These are phyloP conservation scores for Antennarius striatus DNA, from an alignment of 2,113 vertebrate genomes.

Conservation along the genomic window DNA sequence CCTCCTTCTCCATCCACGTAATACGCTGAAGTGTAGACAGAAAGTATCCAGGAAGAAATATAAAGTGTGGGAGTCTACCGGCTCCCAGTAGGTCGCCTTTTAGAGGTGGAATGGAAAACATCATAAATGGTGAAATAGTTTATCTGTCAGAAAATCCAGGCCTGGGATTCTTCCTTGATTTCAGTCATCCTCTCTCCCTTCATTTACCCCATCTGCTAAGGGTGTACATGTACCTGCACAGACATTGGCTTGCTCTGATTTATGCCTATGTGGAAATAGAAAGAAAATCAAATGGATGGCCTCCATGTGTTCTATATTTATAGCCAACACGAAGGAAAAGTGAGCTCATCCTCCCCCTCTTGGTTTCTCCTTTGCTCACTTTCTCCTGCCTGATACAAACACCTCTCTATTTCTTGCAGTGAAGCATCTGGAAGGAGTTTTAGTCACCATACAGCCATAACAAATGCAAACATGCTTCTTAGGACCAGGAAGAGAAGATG, in stretches of 20 bases:
- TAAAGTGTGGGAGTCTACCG: slow-evolving; percentile 44
- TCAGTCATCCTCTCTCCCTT: slow-evolving; percentile 38
- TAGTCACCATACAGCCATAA: slow-evolving; percentile 58
- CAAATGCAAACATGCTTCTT: slow-evolving; percentile 43
- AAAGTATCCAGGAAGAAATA: slow-evolving; percentile 46
- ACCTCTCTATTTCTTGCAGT: slow-evolving; percentile 36
- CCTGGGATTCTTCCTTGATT: slow-evolving; percentile 55
- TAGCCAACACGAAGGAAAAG: slow-evolving; percentile 78
- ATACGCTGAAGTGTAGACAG: slow-evolving; percentile 29
- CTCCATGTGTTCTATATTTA: slow-evolving; percentile 82
- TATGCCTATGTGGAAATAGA: slow-evolving; percentile 64
- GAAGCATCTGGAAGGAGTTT: slow-evolving; percentile 76
- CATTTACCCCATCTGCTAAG: slow-evolving; percentile 52
- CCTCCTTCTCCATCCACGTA: slow-evolving; percentile 29
- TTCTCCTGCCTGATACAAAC: slow-evolving; percentile 44
- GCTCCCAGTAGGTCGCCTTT: slow-evolving; percentile 43
- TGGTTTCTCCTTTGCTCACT: slow-evolving; percentile 51
- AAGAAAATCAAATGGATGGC: slow-evolving; percentile 70
- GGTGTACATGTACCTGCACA: slow-evolving; percentile 55
- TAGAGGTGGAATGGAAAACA: slow-evolving; percentile 34
- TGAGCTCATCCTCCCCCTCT: slow-evolving; percentile 75
- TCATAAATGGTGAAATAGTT: slow-evolving; percentile 48
- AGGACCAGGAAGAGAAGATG: slow-evolving; percentile 35
- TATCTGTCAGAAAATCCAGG: slow-evolving; percentile 48
- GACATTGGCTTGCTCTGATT: slow-evolving; percentile 68